A percentile compares a stretch with the other conserved stretches of the same genome.
phyloP scores from a whole-genome alignment of 2,113 vertebrate species.

The Notothenia coriiceps region DNA sequence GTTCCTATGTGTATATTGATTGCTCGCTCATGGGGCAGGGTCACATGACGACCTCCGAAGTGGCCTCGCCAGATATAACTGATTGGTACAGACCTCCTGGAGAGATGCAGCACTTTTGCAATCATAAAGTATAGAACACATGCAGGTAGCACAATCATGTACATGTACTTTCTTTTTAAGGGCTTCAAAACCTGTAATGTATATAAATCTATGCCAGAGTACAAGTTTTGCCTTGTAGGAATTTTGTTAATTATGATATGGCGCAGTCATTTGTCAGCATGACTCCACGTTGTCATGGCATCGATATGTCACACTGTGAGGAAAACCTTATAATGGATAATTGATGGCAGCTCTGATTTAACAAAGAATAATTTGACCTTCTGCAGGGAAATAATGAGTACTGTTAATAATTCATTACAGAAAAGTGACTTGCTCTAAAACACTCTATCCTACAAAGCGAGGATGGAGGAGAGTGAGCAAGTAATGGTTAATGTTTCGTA shows the following conservation, averaged over 20 bases:
- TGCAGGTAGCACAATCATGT: neutral
- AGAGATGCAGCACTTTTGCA: neutral
- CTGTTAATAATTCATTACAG: neutral
- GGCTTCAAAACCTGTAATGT: neutral
- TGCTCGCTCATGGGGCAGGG: neutral
- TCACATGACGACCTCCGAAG: neutral
- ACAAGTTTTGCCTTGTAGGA: neutral
- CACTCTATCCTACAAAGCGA: neutral
- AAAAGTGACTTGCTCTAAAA: neutral
- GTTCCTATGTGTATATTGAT: neutral
- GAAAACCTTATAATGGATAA: conserved; percentile 31
- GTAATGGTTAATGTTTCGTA: neutral
- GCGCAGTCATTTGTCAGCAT: conserved; percentile 1
- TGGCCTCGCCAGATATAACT: neutral
- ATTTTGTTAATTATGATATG: neutral
- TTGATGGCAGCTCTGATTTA: conserved; percentile 8
- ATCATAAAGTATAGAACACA: neutral
- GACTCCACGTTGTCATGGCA: neutral
- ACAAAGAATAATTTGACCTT: conserved; percentile 24
- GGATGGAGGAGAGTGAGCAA: neutral
- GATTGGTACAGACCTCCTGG: neutral
- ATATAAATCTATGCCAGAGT: no score
- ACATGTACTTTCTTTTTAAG: neutral
- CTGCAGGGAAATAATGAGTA: conserved; percentile 4
- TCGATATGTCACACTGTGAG: conserved; percentile 24